These are phyloP conservation scores for Liasis olivaceus DNA, from an alignment of 2,797 vertebrate species.

Conservation along the genomic window DNA sequence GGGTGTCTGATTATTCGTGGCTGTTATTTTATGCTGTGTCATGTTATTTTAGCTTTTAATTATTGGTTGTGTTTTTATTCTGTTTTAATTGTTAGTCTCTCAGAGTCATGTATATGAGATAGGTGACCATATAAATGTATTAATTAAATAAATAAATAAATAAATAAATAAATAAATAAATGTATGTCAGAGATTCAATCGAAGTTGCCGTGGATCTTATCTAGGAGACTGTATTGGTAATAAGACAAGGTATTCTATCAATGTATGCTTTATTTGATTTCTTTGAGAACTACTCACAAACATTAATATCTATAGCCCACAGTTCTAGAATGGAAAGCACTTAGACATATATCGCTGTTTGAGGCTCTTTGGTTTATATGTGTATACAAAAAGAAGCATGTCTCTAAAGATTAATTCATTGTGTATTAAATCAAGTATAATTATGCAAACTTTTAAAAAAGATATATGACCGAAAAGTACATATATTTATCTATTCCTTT, in stretches of 20 bases:
- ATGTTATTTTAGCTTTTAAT: too few relatives aligned
- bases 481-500: background rate
- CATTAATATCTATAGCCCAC: slow-evolving; percentile 38
- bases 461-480: slow-evolving; percentile 11
- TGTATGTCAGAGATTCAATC: background rate
- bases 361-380: slow-evolving; percentile 34
- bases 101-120: too few relatives aligned
- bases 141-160: too few relatives aligned
- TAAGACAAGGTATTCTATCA: too few relatives aligned
- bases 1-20: too few relatives aligned
- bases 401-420: slow-evolving; percentile 51
- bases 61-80: too few relatives aligned
- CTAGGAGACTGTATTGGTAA: too few relatives aligned
- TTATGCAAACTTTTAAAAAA: slow-evolving; percentile 27
- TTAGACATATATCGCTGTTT: slow-evolving; percentile 42
- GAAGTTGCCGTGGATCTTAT: background rate
- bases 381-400: slow-evolving; percentile 27
- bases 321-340: slow-evolving; percentile 43
- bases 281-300: slow-evolving; percentile 6
- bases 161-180: too few relatives aligned
- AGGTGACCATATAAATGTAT: too few relatives aligned
- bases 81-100: too few relatives aligned
- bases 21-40: too few relatives aligned
- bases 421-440: slow-evolving; percentile 44
- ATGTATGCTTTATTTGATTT: background rate